Base-by-base conservation (phyloP, 2,888 invertebrate species). In the Thymelicus lineola region DNA sequence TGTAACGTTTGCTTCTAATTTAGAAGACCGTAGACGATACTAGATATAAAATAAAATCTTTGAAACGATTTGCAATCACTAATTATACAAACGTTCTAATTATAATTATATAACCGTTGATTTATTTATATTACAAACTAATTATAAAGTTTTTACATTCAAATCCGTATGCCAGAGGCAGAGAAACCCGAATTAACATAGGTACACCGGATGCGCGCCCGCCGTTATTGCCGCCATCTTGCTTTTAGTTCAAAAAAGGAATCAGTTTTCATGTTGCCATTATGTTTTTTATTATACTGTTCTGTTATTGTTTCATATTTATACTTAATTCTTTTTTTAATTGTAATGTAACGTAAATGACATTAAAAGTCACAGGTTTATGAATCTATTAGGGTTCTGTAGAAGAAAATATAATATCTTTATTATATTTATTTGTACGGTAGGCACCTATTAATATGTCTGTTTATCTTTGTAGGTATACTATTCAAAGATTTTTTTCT, bases 181-280 rank as follows among this genome's bases (percentile, higher is more conserved):
- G 80, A 85, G 88, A 88, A 89, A 80, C 79, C 79, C 77, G 76
- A 65, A 82, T 82, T 82, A 80, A 74, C 79, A 82, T 81, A n/a
- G n/a, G n/a, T n/a, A 75, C 75, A 84, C 89, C 90, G 92, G 92
- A 91, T 84, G 88, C 79, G 82, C 73, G 81, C 82, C 87, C 87
- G 89, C 81, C 88, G 87, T 86, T 85, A 87, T 89, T 87, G 87
- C 75, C 79, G 90, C 91, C 79, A 79, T 79, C 78, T 91, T 91
- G 87, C 57, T 68, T 68, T 68, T 57, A 62, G 62, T 68, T 68
- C 45, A 62, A 68, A 68, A 67, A 62, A 67, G 61, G 61, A 68
- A 68, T 62, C 61, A 36, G 46, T 59, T 61, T 61, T 68, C 62
- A 62, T 68, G 53, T 68, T 68, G 57, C 42, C 61, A 62, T 68